A percentile compares a stretch with the other conserved stretches of the same genome.
Conservation (phyloP, 1,140 invertebrate species). For the Cecropterus lyciades region DNA sequence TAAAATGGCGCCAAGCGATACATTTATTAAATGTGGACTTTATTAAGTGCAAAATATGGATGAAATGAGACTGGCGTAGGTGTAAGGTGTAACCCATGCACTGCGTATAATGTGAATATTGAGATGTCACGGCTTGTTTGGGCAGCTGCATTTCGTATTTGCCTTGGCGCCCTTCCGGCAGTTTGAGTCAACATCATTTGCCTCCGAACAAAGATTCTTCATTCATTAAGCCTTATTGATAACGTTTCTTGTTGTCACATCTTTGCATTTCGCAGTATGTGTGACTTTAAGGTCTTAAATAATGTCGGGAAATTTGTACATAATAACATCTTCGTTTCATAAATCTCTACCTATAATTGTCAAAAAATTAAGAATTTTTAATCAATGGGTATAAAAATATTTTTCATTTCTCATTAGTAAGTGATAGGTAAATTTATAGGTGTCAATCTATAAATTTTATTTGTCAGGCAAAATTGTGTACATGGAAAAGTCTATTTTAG, state of each 20-base stretch:
- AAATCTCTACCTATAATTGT: too few relatives aligned
- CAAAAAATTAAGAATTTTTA: too few relatives aligned
- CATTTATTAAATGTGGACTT: constrained; percentile 13
- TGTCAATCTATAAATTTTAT: too few relatives aligned
- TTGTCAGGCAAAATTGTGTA: too few relatives aligned
- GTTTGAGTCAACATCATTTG: constrained; percentile 46
- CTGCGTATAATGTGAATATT: constrained; percentile 40
- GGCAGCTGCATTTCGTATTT: constrained; percentile 50
- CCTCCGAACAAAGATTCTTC: constrained; percentile 37
- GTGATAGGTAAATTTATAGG: too few relatives aligned
- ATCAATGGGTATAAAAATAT: too few relatives aligned
- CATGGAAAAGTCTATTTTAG: too few relatives aligned
- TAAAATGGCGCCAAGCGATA: constrained; percentile 23
- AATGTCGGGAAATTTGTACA: too few relatives aligned
- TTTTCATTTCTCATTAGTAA: too few relatives aligned
- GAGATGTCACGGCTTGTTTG: constrained; percentile 47
- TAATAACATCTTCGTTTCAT: too few relatives aligned
- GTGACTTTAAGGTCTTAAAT: too few relatives aligned
- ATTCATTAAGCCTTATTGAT: constrained; percentile 35
- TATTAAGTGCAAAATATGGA: not conserved
- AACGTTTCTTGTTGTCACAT: constrained; percentile 11
- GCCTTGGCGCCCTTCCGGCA: constrained; percentile 44
- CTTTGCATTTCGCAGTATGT: not conserved
- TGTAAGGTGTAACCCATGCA: constrained; percentile 29
- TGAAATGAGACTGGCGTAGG: not conserved